phyloP scores from a whole-genome alignment of 2,797 vertebrate genomes.

The Chromobotia macracanthus region DNA sequence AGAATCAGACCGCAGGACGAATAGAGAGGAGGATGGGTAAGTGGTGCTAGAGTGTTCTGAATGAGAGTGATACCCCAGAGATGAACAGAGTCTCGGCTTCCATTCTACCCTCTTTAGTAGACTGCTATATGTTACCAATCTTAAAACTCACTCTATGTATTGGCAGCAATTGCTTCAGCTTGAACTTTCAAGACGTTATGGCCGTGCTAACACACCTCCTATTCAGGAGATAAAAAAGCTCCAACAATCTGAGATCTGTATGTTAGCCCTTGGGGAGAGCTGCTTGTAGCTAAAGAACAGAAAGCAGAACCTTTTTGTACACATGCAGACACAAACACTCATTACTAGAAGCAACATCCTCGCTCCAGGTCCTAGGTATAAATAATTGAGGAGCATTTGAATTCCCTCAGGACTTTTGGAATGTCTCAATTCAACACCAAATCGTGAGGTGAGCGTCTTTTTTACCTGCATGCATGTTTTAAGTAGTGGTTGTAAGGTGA shows the following conservation, averaged over 20 bases:
- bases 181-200: slow-evolving; percentile 65
- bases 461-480: slow-evolving; percentile 55
- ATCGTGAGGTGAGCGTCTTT: slow-evolving; percentile 31
- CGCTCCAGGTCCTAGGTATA: slow-evolving; percentile 53
- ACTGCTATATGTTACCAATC: slow-evolving; percentile 9
- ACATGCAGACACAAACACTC: slow-evolving; percentile 17
- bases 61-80: slow-evolving; percentile 20
- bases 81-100: slow-evolving; percentile 17
- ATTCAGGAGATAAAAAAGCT: slow-evolving; percentile 71
- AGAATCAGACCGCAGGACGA: slow-evolving; percentile 19
- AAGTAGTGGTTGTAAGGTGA: not conserved
- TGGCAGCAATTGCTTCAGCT: slow-evolving; percentile 21
- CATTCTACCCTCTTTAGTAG: slow-evolving; percentile 2
- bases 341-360: slow-evolving; percentile 40
- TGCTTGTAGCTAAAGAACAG: slow-evolving; percentile 58
- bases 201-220: slow-evolving; percentile 54
- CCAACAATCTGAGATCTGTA: slow-evolving; percentile 64
- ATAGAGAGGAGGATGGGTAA: slow-evolving; percentile 1
- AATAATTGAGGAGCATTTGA: slow-evolving; percentile 68
- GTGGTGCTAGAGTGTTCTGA: slow-evolving; percentile 5
- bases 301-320: slow-evolving; percentile 58
- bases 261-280: slow-evolving; percentile 64
- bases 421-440: slow-evolving; percentile 60
- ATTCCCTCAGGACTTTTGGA: slow-evolving; percentile 58
- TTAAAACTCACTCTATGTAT: slow-evolving; percentile 8